phyloP scores from a whole-genome alignment of 2,888 invertebrate species.

The Chrysolina haemoptera region DNA sequence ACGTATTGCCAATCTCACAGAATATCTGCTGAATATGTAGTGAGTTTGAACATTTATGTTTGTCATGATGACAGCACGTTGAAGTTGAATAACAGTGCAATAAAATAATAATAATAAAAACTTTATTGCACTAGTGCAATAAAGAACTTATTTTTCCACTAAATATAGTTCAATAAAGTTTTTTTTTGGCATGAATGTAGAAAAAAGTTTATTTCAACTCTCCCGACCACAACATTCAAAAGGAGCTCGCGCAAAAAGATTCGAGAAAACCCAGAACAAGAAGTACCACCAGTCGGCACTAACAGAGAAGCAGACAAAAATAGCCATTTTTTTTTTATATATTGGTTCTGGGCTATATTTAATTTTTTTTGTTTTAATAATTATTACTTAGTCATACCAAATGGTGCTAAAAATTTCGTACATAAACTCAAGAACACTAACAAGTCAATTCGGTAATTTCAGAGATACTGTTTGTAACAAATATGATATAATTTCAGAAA shows the following conservation, averaged over 20 bases:
- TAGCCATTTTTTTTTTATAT: too few species aligned
- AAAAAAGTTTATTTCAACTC: conserved; percentile 1
- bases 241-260: not conserved
- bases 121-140: too few species aligned
- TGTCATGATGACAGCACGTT: too few species aligned
- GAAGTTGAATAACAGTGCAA: too few species aligned
- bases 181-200: too few species aligned
- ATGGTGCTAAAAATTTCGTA: conserved; percentile 16
- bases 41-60: too few species aligned
- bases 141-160: too few species aligned
- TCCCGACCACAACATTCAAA: conserved; percentile 17
- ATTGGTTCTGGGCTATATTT: conserved; percentile 3
- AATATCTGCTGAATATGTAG: too few species aligned
- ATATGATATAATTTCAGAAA: conserved; percentile 20
- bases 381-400: not conserved
- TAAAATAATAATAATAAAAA: too few species aligned
- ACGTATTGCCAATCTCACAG: too few species aligned
- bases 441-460: conserved; percentile 17
- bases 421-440: conserved; percentile 19
- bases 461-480: conserved; percentile 15
- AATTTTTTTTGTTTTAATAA: not conserved
- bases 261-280: conserved; percentile 18
- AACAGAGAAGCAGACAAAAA: too few species aligned
- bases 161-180: too few species aligned
- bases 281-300: conserved; percentile 8